phyloP scores from a whole-genome alignment of 2,113 vertebrate species.

The Silurus meridionalis region DNA sequence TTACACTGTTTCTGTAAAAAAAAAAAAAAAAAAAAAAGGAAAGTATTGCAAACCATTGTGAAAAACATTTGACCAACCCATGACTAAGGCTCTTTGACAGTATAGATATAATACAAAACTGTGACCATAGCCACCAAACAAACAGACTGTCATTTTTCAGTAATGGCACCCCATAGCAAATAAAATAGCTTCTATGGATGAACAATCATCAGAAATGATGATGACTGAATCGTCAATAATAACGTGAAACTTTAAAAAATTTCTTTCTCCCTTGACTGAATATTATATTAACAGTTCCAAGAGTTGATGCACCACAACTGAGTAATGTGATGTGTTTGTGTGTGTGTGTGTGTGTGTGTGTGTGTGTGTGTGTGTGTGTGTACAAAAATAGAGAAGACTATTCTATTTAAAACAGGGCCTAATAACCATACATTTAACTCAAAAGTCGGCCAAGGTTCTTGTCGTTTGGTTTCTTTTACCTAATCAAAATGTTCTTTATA shows the following conservation, averaged over 20 bases:
- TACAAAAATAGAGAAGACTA: constrained; percentile 77
- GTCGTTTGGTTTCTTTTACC: constrained; percentile 52
- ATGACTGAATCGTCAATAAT: constrained; percentile 28
- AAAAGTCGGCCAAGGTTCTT: constrained; percentile 59
- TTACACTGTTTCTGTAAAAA: constrained; percentile 15
- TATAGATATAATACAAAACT: constrained; percentile 32
- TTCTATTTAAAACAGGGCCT: constrained; percentile 70
- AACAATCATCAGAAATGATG: constrained; percentile 28
- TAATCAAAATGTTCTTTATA: constrained; percentile 63
- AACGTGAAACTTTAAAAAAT: neutral
- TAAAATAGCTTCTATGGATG: constrained; percentile 43
- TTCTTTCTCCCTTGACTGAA: constrained; percentile 38
- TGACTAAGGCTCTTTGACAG: constrained; percentile 44
- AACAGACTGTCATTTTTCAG: constrained; percentile 22
- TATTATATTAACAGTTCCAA: constrained; percentile 61
- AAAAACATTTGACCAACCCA: constrained; percentile 25
- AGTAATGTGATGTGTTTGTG: constrained; percentile 44
- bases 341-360: neutral
- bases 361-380: constrained; percentile 30
- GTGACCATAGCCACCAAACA: constrained; percentile 4
- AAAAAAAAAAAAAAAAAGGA: constrained; percentile 9
- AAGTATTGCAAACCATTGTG: constrained; percentile 41
- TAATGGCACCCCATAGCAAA: constrained; percentile 22
- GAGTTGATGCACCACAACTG: constrained; percentile 52
- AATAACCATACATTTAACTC: constrained; percentile 65